A percentile compares a stretch with the other conserved stretches of the same genome.
Evolutionary conservation across 2,113 vertebrate species (phyloP).

Genomic region (Hippopotamus amphibius): DNA sequence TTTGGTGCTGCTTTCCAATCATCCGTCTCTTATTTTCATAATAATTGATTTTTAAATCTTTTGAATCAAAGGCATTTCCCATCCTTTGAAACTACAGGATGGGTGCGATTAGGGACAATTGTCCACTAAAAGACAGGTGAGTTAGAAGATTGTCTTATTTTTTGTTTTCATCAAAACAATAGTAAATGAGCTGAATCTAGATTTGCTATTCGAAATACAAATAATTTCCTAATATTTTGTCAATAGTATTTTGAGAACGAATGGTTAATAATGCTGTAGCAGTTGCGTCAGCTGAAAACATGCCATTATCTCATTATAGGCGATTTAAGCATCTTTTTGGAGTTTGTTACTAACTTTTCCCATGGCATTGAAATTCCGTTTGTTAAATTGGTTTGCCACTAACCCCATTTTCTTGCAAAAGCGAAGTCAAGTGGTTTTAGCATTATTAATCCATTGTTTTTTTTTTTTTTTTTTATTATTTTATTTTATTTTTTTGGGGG

Average conservation of each 20-base stretch:
- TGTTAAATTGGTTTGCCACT: slow-evolving; percentile 55
- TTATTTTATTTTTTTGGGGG: too few relatives aligned
- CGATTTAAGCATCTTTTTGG: slow-evolving; percentile 31
- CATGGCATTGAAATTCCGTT: background rate
- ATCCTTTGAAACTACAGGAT: background rate
- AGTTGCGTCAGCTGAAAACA: background rate
- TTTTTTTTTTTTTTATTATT: too few relatives aligned
- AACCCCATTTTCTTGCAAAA: slow-evolving; percentile 44
- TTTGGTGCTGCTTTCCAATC: background rate
- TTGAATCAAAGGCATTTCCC: background rate
- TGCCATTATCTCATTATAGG: background rate
- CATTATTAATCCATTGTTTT: slow-evolving; percentile 47
- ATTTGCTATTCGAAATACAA: background rate
- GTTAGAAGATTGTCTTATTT: background rate
- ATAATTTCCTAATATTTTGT: background rate
- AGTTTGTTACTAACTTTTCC: background rate
- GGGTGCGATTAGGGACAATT: background rate
- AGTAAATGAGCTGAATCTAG: background rate
- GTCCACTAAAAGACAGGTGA: background rate
- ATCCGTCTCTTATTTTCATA: background rate
- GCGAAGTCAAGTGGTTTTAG: background rate
- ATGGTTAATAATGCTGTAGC: background rate
- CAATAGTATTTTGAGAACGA: background rate
- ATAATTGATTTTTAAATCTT: background rate
- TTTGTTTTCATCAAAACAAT: background rate